Conservation (phyloP, 1,140 invertebrate species). For the Calosoma granatense region DNA sequence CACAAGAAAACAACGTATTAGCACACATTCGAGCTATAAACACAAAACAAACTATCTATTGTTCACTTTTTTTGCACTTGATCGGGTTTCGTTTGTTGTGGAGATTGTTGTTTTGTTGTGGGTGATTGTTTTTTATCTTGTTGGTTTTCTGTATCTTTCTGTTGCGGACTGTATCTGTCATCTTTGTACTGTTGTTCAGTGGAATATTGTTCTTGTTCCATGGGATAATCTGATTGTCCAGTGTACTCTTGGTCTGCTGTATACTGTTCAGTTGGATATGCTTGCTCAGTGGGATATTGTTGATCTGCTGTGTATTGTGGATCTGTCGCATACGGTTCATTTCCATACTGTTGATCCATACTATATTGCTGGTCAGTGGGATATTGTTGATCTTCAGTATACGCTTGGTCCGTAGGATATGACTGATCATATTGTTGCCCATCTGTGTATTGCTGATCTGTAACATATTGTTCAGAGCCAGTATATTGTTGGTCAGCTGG, state of each 20-base stretch:
- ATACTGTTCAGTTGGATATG: constrained; percentile 19
- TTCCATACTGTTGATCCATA: constrained; percentile 21
- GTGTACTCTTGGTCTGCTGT: constrained; percentile 4
- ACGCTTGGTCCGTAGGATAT: constrained; percentile 1
- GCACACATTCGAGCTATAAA: too few relatives aligned
- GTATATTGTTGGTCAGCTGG: constrained; percentile 15
- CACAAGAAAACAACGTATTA: too few relatives aligned
- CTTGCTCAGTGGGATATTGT: constrained; percentile 19
- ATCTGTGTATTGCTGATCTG: neutral
- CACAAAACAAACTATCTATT: too few relatives aligned
- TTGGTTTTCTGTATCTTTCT: too few relatives aligned
- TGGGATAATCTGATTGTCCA: neutral
- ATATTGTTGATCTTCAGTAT: constrained; percentile 15
- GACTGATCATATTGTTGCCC: neutral
- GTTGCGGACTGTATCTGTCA: neutral
- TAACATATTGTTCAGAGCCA: too few relatives aligned
- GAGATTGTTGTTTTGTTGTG: too few relatives aligned
- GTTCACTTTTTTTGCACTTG: too few relatives aligned
- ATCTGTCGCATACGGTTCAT: constrained; percentile 14
- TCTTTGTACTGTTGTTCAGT: neutral
- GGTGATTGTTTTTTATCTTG: too few relatives aligned
- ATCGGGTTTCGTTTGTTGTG: too few relatives aligned
- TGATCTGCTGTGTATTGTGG: constrained; percentile 19
- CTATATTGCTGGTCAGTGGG: constrained; percentile 9
- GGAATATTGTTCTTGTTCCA: neutral